A percentile compares a stretch with the other conserved stretches of the same genome.
Evolutionary conservation across 2,113 vertebrate species (phyloP).

Genomic region (Patagioenas fasciata): DNA sequence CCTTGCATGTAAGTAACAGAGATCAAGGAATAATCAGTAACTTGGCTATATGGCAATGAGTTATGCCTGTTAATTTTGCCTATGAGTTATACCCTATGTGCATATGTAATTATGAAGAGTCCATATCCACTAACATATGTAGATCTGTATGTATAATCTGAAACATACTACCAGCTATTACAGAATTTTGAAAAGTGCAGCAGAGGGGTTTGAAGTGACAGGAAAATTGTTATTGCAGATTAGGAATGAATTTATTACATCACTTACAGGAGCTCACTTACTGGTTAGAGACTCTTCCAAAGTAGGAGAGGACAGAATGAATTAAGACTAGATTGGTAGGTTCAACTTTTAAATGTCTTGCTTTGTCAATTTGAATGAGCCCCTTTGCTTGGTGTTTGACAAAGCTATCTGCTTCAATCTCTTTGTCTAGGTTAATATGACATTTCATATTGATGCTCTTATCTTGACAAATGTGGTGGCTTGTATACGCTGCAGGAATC

Average conservation of each 20-base stretch:
- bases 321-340: neutral
- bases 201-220: conserved; percentile 3
- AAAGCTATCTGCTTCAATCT: conserved; percentile 47
- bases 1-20: neutral
- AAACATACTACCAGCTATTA: neutral
- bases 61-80: neutral
- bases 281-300: conserved; percentile 4
- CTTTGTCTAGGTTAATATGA: conserved; percentile 50
- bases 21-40: neutral
- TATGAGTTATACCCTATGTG: neutral
- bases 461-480: conserved; percentile 51
- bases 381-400: conserved; percentile 51
- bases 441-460: conserved; percentile 46
- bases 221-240: neutral
- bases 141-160: neutral
- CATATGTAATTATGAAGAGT: neutral
- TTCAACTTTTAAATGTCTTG: conserved; percentile 45
- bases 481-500: conserved; percentile 5
- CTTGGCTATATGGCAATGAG: neutral
- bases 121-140: neutral
- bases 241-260: conserved; percentile 7
- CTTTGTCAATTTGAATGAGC: conserved; percentile 65
- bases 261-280: neutral
- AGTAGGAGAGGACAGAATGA: neutral
- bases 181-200: neutral